phyloP scores from a whole-genome alignment of 2,888 invertebrate species.

The Maniola hyperantus region DNA sequence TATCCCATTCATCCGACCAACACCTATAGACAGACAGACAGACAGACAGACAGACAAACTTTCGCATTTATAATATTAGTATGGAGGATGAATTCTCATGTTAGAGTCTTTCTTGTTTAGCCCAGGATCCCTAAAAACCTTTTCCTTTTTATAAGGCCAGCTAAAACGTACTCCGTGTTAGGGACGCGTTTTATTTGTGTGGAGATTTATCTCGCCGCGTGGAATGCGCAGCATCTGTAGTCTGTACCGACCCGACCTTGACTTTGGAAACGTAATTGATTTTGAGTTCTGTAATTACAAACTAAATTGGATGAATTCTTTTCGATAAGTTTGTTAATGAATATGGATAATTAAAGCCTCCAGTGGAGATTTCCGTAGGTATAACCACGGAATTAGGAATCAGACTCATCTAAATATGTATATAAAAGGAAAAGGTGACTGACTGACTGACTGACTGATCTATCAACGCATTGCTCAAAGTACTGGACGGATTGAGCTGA shows the following conservation, averaged over 20 bases:
- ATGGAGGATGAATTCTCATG: too few relatives aligned
- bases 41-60: too few relatives aligned
- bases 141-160: constrained; percentile 40
- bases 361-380: background rate
- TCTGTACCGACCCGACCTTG: too few relatives aligned
- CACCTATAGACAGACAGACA: too few relatives aligned
- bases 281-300: constrained; percentile 15
- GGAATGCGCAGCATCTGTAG: constrained; percentile 31
- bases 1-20: too few relatives aligned
- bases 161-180: constrained; percentile 40
- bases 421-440: too few relatives aligned
- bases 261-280: constrained; percentile 32
- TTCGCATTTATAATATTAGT: too few relatives aligned
- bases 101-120: background rate
- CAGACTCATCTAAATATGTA: too few relatives aligned
- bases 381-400: too few relatives aligned
- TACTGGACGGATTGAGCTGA: too few relatives aligned
- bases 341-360: constrained; percentile 3
- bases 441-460: too few relatives aligned
- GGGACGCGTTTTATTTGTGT: constrained; percentile 37
- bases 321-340: constrained; percentile 6
- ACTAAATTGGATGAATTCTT: constrained; percentile 6
- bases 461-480: too few relatives aligned
- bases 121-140: constrained; percentile 30
- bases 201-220: constrained; percentile 37